Base-by-base conservation (phyloP, 35 echinoderm and acorn worm genomes). In the Holothuria glaberrima region DNA sequence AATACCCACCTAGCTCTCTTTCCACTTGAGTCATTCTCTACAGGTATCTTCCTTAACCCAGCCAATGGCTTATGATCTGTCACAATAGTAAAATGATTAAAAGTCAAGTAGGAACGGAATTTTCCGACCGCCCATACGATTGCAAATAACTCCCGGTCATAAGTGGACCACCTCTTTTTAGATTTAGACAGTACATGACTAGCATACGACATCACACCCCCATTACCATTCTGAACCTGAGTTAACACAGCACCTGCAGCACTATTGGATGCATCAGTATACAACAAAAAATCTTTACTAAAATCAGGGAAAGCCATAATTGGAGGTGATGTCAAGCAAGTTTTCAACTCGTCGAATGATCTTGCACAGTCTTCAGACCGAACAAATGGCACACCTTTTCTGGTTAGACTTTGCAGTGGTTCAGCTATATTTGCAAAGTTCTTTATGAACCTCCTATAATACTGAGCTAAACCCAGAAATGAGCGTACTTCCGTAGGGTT, bases 61-160 rank as follows among this genome's bases (percentile, higher is more conserved):
- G 80, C 3, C 5, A 95, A 66, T 12, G 90, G 86, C 74, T 89
- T 75, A 30, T 95, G 94, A 38, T 95, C 94, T n/a, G 90, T 95
- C 3, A 88, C 46, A 69, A 92, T 90, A 30, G 35, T 29, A 58
- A 92, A 90, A 31, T 69, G 36, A 18, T 68, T 75, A 7, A 45
- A 66, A 33, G 68, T 27, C 3, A 91, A 87, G 71, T 92, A 95
- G 44, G 92, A 86, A 22, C 71, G 44, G 80, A 95, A 95, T 21
- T 95, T 75, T 31, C 90, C 48, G 5, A 95, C 61, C 12, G 90
- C 59, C 87, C 86, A 75, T 0, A 89, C 94, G 60, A 92, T 92
- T 16, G 90, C 94, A n/a, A 30, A 89, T 26, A 95, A 62, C 83
- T 95, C 94, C 21, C 90, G 29, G 56, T 89, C 75, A 65, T 36